Evolutionary conservation across 2,888 invertebrate species (phyloP), one percentile per base, ranked within the genome.

Genomic region (Caenorhabditis wallacei): DNA sequence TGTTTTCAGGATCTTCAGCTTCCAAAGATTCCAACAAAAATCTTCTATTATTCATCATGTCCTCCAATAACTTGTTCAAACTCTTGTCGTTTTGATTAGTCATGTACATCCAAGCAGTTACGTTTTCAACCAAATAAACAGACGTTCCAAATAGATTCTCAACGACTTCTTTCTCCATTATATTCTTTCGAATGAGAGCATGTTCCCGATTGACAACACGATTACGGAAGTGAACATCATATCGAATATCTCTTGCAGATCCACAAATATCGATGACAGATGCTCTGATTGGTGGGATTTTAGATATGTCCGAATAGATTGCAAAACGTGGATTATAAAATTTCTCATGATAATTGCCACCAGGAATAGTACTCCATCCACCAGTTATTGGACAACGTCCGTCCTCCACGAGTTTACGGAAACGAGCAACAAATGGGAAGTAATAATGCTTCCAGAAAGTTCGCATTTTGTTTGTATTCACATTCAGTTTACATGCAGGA

Each of bases 71-170:
- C 5, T 30, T 68, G 26, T 51, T 61, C 18, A 76, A 11, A 20
- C 20, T 48, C 53, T 59, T 18, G 43, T 76, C 76, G 22, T 48
- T 26, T 13, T 43, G 53, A 20, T 59, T 76, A 4, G 35, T 76
- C 26, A 76, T 46, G 37, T 76, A 48, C 76, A 76, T 76, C 76
- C 76, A 76, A 1, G 76, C 76, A 18, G 76, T 76, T 30, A 68
- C 76, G 1, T 11, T 40, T 20, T 76, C 76, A 10, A 61, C 48
- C 56, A 76, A 30, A 18, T 76, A 76, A 4, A 40, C 59, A 2
- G 57, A 35, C 10, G 76, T 76, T 59, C 68, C 76, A 0, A 76
- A n/a, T n/a, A 57, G 18, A 24, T 76, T 61, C 61, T 76, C 76
- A 16, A 68, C 51, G 1, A 22, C 40, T 22, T 61, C 61, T n/a